A percentile compares a stretch with the other conserved stretches of the same genome.
These are phyloP conservation scores for Eurystomus gularis DNA, from an alignment of 2,113 vertebrate genomes.

Conservation along the genomic window DNA sequence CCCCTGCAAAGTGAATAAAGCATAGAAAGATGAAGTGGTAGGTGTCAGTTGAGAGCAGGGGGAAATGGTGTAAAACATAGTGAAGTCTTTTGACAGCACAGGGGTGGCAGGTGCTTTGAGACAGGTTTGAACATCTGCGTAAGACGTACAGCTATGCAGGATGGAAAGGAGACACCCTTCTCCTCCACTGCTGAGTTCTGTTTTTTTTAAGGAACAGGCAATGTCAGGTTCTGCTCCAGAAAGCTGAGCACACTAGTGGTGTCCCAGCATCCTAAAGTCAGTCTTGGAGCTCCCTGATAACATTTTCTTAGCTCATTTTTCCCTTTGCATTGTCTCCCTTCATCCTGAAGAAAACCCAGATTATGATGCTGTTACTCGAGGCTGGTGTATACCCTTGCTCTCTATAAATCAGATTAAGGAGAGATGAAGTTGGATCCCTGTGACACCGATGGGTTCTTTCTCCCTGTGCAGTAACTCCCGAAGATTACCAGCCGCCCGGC, in stretches of 20 bases:
- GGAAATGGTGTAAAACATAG: background rate
- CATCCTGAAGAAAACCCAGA: background rate
- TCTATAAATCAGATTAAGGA: background rate
- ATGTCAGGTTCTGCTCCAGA: background rate
- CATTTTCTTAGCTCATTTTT: background rate
- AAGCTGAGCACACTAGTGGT: background rate
- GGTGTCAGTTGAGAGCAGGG: background rate
- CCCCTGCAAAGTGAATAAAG: background rate
- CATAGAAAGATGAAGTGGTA: background rate
- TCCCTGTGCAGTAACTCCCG: constrained; percentile 73
- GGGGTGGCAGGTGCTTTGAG: background rate
- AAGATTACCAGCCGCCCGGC: constrained; percentile 78
- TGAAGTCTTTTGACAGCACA: background rate
- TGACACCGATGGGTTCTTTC: background rate
- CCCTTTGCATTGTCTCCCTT: background rate
- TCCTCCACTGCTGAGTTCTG: background rate
- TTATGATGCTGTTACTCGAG: background rate
- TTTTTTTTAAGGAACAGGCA: background rate
- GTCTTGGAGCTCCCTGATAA: background rate
- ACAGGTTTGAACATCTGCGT: background rate
- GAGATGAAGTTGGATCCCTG: background rate
- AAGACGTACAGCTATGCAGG: background rate
- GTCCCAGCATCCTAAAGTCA: background rate
- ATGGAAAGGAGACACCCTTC: background rate
- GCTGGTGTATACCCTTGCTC: background rate